Conservation (phyloP, 2,797 vertebrate species). For the Anisognathus igniventris region DNA sequence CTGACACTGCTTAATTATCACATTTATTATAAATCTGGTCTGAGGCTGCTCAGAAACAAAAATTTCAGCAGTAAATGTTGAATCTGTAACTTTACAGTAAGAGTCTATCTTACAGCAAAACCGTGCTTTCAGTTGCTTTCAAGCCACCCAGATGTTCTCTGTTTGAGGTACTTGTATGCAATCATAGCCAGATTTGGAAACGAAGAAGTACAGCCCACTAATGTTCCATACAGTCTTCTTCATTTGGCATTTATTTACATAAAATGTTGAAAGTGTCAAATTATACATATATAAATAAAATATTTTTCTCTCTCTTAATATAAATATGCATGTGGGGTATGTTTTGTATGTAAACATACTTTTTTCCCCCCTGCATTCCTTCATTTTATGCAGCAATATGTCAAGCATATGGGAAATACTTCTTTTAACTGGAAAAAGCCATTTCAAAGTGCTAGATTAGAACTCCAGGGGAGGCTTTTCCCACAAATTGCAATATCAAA, state of each 20-base stretch:
- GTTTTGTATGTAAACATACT: not conserved
- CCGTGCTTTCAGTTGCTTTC: not conserved
- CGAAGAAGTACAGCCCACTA: not conserved
- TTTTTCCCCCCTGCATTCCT: not conserved
- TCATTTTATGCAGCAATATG: not conserved
- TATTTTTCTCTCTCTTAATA: constrained; percentile 2
- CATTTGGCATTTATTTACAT: constrained; percentile 38
- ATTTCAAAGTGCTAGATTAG: not conserved
- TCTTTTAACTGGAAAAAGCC: not conserved
- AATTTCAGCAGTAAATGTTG: not conserved
- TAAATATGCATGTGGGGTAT: constrained; percentile 2
- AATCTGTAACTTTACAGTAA: not conserved
- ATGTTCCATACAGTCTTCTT: not conserved
- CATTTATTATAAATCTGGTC: not conserved
- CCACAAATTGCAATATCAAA: not conserved
- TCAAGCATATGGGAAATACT: constrained; percentile 15
- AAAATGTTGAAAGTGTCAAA: constrained; percentile 7
- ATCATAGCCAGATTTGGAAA: not conserved
- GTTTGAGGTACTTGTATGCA: not conserved
- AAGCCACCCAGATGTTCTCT: constrained; percentile 17
- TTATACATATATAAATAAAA: not conserved
- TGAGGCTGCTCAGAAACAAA: not conserved
- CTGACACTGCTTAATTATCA: not conserved
- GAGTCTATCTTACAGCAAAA: not conserved
- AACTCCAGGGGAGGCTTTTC: not conserved